Evolutionary conservation across 2,797 vertebrate genomes (phyloP).

Genomic region (Manis pentadactyla): DNA sequence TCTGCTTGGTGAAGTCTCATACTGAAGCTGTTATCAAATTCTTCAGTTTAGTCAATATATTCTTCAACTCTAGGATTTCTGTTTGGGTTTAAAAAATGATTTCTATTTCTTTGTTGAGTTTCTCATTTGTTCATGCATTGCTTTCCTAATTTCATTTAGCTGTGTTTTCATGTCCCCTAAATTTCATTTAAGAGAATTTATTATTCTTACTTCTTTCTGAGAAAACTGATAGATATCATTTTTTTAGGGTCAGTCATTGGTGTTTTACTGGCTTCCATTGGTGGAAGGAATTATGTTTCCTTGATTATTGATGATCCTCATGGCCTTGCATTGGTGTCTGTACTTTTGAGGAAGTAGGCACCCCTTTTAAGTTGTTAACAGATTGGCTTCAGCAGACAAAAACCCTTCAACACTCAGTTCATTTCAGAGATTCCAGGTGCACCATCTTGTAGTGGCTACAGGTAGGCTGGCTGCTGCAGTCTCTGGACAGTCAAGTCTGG

Average conservation of each 20-base stretch:
- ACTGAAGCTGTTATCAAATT: neutral
- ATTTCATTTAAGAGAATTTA: neutral
- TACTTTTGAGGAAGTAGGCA: neutral
- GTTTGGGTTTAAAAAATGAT: neutral
- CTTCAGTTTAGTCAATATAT: neutral
- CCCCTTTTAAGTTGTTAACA: neutral
- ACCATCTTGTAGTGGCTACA: neutral
- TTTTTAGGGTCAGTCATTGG: neutral
- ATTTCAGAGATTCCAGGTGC: neutral
- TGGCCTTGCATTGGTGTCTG: neutral
- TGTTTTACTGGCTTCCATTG: neutral
- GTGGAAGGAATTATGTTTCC: neutral
- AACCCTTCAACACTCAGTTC: neutral
- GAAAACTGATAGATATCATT: neutral
- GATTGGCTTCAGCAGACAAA: neutral
- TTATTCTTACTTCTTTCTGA: neutral
- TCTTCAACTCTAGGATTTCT: neutral
- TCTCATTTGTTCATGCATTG: neutral
- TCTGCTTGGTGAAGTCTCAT: neutral
- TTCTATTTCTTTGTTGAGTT: neutral
- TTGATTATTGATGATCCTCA: neutral
- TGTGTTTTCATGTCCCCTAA: neutral
- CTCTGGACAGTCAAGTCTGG: too few relatives aligned
- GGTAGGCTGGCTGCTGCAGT: neutral
- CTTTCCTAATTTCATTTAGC: neutral